Conservation (phyloP, 2,797 vertebrate genomes). For the Liparis tanakae region DNA sequence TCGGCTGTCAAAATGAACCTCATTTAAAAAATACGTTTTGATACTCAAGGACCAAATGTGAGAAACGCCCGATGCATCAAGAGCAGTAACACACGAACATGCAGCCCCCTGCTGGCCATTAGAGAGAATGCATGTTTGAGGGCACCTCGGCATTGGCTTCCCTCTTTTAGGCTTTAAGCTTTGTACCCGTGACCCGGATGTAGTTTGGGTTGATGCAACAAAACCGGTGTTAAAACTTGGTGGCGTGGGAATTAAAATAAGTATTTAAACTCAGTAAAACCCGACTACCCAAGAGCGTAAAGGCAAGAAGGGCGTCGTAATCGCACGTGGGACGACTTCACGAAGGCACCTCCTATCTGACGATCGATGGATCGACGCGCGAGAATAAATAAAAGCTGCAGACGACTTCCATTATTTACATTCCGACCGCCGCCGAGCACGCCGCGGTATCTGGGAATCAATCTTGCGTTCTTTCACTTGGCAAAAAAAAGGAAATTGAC, state of each 20-base stretch:
- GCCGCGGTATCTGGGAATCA: conserved; percentile 9
- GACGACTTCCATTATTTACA: conserved; percentile 43
- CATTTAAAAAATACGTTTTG: not conserved
- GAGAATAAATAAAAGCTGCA: not conserved
- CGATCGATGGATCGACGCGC: no score
- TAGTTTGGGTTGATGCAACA: no score
- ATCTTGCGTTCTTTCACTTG: conserved; percentile 26
- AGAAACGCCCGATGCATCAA: not conserved
- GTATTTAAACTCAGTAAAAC: not conserved
- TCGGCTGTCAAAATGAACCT: conserved; percentile 18
- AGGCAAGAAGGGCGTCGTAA: not conserved
- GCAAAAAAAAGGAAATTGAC: conserved; percentile 12
- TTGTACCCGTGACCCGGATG: no score
- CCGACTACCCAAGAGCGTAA: not conserved
- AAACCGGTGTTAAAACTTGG: no score
- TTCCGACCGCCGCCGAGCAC: conserved; percentile 22
- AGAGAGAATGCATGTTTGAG: no score
- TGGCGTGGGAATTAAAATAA: not conserved
- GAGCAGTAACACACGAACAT: not conserved
- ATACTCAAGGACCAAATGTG: not conserved
- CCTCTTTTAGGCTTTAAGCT: no score
- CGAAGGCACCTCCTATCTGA: not conserved
- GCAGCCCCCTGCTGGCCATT: not conserved
- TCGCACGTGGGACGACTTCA: not conserved
- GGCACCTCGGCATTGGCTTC: no score